These are phyloP conservation scores for Ibidorhyncha struthersii DNA, from an alignment of 2,113 vertebrate genomes.

Conservation along the genomic window DNA sequence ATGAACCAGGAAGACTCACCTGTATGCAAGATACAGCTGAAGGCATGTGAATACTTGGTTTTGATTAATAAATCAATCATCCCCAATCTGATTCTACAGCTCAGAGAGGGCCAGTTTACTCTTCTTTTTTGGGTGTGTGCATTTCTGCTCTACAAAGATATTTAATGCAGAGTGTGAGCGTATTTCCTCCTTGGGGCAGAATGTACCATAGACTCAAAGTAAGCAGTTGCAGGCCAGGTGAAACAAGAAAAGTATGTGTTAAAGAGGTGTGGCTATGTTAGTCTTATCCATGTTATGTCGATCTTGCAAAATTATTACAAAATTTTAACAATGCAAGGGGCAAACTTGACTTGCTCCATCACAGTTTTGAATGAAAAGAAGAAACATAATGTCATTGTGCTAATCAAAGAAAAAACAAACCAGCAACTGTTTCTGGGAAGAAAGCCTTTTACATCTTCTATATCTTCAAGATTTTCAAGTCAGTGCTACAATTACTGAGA, in stretches of 20 bases:
- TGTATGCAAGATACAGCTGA: conserved; percentile 57
- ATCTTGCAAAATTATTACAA: conserved; percentile 33
- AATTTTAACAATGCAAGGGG: neutral
- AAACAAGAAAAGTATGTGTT: conserved; percentile 3
- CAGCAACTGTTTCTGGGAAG: neutral
- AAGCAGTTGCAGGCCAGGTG: neutral
- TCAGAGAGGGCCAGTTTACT: neutral
- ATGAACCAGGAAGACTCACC: conserved; percentile 42
- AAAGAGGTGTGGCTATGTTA: neutral
- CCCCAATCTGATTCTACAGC: neutral
- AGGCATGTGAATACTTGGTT: conserved; percentile 22
- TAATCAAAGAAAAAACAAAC: conserved; percentile 38
- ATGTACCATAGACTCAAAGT: neutral
- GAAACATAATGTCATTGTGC: neutral
- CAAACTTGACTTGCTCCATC: neutral
- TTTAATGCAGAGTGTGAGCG: neutral
- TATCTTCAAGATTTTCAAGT: conserved; percentile 22
- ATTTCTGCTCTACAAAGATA: neutral
- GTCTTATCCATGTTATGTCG: neutral
- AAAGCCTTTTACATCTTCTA: neutral
- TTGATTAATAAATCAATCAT: conserved; percentile 51
- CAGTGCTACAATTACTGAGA: conserved; percentile 47
- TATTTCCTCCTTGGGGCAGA: neutral
- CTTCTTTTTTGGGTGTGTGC: neutral
- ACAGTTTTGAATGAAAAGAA: neutral